These are phyloP conservation scores for Perognathus longimembris DNA, from an alignment of 2,113 vertebrate species.

Conservation along the genomic window DNA sequence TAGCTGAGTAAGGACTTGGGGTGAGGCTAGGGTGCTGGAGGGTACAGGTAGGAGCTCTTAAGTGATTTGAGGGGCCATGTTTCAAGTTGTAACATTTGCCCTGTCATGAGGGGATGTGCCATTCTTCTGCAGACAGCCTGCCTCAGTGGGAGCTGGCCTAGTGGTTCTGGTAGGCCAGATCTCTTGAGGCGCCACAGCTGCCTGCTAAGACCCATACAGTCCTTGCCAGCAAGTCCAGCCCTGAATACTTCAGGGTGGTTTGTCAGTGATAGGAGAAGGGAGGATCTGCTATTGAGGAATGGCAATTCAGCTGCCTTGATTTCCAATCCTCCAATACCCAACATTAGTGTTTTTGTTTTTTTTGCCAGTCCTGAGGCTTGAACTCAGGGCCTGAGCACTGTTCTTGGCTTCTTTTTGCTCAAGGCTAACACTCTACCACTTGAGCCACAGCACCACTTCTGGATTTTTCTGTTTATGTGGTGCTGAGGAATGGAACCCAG, in stretches of 20 bases:
- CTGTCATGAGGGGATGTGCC: not conserved
- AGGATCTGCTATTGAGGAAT: not conserved
- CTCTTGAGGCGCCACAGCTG: not conserved
- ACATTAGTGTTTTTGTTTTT: too few relatives aligned
- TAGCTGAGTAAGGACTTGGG: rapidly evolving
- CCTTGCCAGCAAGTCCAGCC: rapidly evolving
- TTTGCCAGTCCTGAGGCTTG: too few relatives aligned
- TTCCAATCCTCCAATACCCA: not conserved
- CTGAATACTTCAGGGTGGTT: not conserved
- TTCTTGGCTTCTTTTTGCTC: too few relatives aligned
- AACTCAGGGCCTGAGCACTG: too few relatives aligned
- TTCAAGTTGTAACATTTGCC: not conserved
- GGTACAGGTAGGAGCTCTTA: not conserved
- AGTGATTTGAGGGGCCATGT: not conserved
- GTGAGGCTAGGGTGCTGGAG: not conserved
- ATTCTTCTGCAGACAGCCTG: not conserved
- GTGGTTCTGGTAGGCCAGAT: not conserved
- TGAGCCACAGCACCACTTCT: too few relatives aligned
- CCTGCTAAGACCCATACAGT: not conserved
- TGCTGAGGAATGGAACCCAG: too few relatives aligned
- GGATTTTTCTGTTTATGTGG: too few relatives aligned
- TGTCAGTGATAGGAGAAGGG: not conserved
- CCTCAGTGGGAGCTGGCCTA: not conserved
- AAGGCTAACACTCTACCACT: too few relatives aligned
- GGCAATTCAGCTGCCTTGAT: not conserved